These are phyloP conservation scores for Syndactyla subalaris DNA, from an alignment of 2,797 vertebrate genomes.

Conservation along the genomic window DNA sequence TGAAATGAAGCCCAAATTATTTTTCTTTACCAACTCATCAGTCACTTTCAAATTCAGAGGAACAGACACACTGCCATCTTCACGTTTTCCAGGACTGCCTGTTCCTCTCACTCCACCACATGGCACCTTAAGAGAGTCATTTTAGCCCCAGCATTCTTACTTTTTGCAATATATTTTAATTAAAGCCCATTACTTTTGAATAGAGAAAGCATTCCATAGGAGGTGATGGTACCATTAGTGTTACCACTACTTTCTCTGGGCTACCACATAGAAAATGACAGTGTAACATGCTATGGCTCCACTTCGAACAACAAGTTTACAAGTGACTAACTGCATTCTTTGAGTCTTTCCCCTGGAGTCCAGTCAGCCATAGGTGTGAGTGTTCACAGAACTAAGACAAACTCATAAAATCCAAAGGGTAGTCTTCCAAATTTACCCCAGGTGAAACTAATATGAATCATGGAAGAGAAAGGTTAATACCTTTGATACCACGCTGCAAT, in stretches of 20 bases:
- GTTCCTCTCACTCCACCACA: neutral
- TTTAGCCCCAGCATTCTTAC: neutral
- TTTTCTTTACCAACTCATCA: conserved; percentile 6
- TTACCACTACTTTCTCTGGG: neutral
- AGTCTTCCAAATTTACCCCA: conserved; percentile 8
- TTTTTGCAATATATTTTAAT: conserved; percentile 29
- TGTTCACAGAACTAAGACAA: neutral
- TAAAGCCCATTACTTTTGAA: neutral
- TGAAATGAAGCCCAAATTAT: conserved; percentile 58
- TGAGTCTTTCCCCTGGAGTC: neutral
- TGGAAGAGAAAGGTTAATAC: conserved; percentile 59
- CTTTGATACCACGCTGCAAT: conserved; percentile 73
- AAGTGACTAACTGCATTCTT: conserved; percentile 5
- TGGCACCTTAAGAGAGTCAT: neutral
- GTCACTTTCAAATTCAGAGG: conserved; percentile 8
- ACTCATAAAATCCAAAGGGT: neutral
- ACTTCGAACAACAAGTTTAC: neutral
- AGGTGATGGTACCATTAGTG: neutral
- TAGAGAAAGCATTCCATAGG: neutral
- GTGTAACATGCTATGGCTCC: neutral
- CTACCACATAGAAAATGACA: neutral
- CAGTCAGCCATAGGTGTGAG: neutral
- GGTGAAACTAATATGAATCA: conserved; percentile 50
- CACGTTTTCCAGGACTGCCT: neutral
- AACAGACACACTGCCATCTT: neutral